Evolutionary conservation across 2,113 vertebrate genomes (phyloP), one percentile per base, ranked within the genome.

Genomic region (Turdus rufiventris): DNA sequence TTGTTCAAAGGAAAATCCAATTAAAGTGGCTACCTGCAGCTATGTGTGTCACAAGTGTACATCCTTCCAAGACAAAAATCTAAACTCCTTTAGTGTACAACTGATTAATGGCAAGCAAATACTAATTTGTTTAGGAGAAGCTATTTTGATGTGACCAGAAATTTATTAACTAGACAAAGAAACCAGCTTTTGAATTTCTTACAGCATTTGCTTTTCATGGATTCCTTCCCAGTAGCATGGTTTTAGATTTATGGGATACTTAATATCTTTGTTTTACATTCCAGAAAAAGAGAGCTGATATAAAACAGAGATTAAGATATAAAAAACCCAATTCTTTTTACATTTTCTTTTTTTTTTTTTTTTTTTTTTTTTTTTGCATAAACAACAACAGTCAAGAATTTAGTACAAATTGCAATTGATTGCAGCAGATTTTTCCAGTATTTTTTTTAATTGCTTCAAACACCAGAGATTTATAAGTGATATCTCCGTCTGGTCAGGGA

Each of bases 251-350:
- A 93, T 84, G 85, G 53, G 56, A 75, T 96, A 70, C 63, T 93
- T 77, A 47, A 67, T 90, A 80, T 80, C 82, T 94, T 91, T 74
- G 40, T 61, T 91, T 96, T 94, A 90, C 53, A 85, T 85, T 94
- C 89, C 92, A 89, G 79, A 77, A 96, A 73, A 8, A 66, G 74
- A 96, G 93, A 91, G 14, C 31, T 86, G 75, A 93, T 94, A 94
- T 74, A 90, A 94, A 95, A 38, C 48, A 85, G 79, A 91, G 80
- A 96, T 93, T 93, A 95, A 90, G 78, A 66, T 74, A 92, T 76
- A 70, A 86, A 86, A 95, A 95, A 88, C 6, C 0, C 34, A 92
- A 61, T 62, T 73, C 2, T 85, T 95, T 82, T 33, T 38, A 31
- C 19, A 51, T 51, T 51, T 51, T 51, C 26, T 47, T 8, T 6